These are phyloP conservation scores for Sitta europaea DNA, from an alignment of 2,113 vertebrate species.

Conservation along the genomic window DNA sequence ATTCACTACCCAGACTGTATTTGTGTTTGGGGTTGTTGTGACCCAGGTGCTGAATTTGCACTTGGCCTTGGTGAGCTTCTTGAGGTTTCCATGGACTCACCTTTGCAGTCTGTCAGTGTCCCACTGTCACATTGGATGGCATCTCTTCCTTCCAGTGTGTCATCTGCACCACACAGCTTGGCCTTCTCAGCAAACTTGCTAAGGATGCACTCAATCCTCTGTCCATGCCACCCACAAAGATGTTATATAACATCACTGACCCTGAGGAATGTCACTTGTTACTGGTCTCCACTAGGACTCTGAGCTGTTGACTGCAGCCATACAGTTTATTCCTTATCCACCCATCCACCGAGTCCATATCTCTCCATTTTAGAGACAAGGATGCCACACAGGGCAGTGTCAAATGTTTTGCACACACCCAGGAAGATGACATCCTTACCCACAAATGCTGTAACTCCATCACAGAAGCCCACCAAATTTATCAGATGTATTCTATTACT, in stretches of 20 bases:
- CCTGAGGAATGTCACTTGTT: background rate
- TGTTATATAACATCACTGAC: background rate
- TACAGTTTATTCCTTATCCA: background rate
- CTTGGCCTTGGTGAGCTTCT: background rate
- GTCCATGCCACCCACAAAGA: rapidly evolving
- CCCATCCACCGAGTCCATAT: background rate
- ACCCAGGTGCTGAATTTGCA: background rate
- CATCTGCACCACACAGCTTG: background rate
- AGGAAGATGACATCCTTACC: background rate
- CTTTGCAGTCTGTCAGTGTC: background rate
- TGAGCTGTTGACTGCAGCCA: background rate
- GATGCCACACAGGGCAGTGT: background rate
- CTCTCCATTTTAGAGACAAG: background rate
- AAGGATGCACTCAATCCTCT: background rate
- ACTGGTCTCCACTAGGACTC: background rate
- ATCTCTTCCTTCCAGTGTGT: background rate
- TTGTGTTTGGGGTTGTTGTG: rapidly evolving
- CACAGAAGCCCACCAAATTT: background rate
- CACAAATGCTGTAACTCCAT: background rate
- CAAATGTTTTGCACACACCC: background rate
- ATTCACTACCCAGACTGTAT: background rate
- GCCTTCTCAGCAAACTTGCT: background rate
- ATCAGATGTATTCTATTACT: background rate
- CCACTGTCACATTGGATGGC: background rate
- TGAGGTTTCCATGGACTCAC: background rate